phyloP scores from a whole-genome alignment of 2,797 vertebrate species.

The Mormyrops attenuatus region DNA sequence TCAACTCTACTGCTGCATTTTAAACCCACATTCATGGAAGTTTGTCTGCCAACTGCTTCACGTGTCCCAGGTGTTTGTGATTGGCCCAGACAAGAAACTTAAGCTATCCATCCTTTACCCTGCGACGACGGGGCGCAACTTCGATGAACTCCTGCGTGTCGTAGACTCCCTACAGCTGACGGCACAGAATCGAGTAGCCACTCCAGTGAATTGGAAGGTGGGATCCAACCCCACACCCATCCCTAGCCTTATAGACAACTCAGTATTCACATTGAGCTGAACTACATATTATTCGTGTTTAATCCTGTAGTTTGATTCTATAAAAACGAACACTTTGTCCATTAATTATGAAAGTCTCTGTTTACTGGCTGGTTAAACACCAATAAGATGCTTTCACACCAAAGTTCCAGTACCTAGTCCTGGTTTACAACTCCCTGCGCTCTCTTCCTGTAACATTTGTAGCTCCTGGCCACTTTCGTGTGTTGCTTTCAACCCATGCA shows the following conservation, averaged over 20 bases:
- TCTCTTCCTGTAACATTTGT: neutral
- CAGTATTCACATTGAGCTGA: neutral
- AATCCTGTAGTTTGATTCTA: neutral
- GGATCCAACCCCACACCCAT: neutral
- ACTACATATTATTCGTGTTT: neutral
- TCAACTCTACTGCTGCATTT: neutral
- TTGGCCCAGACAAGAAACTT: slow-evolving; percentile 94
- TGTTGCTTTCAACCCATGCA: neutral
- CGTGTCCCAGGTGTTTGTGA: slow-evolving; percentile 76
- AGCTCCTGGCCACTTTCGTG: neutral
- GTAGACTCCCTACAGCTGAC: slow-evolving; percentile 93
- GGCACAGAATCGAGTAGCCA: slow-evolving; percentile 81
- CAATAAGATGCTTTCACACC: neutral
- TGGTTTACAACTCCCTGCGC: neutral
- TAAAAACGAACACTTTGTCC: neutral
- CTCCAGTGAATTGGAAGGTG: slow-evolving; percentile 97
- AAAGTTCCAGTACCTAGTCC: neutral
- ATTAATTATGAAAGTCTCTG: neutral
- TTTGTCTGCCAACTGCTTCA: neutral
- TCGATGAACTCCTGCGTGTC: slow-evolving; percentile 84
- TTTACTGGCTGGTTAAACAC: neutral
- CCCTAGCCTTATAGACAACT: neutral
- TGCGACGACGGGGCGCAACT: slow-evolving; percentile 92
- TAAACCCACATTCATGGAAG: neutral
- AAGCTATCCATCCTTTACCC: slow-evolving; percentile 98